Conservation (phyloP, 1,140 invertebrate species). For the Neodiprion fabricii region DNA sequence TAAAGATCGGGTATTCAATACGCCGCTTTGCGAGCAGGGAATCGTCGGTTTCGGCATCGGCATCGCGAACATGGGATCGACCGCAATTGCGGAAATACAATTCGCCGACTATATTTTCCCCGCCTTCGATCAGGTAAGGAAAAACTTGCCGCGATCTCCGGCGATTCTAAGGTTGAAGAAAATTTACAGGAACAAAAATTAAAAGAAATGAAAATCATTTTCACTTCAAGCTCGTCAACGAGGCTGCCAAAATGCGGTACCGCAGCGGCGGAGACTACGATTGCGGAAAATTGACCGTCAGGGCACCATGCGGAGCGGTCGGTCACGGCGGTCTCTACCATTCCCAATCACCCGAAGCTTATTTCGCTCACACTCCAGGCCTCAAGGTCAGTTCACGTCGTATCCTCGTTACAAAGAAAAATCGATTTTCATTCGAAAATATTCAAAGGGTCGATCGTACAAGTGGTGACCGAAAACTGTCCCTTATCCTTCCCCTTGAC, state of each 20-base stretch:
- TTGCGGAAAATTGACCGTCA: conserved; percentile 91
- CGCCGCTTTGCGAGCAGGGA: conserved; percentile 97
- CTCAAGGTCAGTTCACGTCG: conserved; percentile 73
- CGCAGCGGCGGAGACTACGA: conserved; percentile 89
- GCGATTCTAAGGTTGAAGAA: not conserved
- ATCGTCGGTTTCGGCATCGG: conserved; percentile 98
- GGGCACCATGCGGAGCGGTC: conserved; percentile 86
- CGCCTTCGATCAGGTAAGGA: conserved; percentile 93
- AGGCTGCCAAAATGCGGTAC: conserved; percentile 95
- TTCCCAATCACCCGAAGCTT: conserved; percentile 97
- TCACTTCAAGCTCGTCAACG: conserved; percentile 74
- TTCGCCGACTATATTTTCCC: conserved; percentile 99
- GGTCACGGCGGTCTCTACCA: conserved; percentile 97
- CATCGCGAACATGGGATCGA: conserved; percentile 85
- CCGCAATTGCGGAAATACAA: conserved; percentile 98
- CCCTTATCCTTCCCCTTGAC: too few relatives aligned
- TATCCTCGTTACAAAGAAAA: not conserved
- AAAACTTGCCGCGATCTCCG: not conserved
- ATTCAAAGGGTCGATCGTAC: not conserved
- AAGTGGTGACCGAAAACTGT: too few relatives aligned
- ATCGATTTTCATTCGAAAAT: not conserved
- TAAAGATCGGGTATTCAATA: conserved; percentile 94
- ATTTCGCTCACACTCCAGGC: conserved; percentile 97
- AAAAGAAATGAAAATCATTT: not conserved
- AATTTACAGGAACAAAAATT: not conserved